Evolutionary conservation across 1,140 invertebrate genomes (phyloP).

Genomic region (Helicoverpa zea): DNA sequence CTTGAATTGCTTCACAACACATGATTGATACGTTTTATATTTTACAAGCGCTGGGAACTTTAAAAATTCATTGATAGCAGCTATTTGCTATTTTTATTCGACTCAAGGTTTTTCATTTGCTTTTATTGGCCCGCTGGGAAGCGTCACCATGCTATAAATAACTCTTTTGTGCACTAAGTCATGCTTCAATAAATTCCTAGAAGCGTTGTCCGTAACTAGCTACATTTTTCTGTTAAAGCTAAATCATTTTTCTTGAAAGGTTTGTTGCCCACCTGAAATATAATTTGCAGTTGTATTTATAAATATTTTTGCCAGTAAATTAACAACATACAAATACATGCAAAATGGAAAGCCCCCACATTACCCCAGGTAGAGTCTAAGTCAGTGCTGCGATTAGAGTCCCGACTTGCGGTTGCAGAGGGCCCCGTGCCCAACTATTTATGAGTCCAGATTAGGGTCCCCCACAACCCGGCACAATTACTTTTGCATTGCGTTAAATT

Average conservation of each 20-base stretch:
- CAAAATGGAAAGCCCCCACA: not conserved
- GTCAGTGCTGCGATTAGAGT: not conserved
- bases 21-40: constrained; percentile 35
- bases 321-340: not conserved
- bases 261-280: too few relatives aligned
- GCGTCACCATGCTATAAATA: too few relatives aligned
- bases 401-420: constrained; percentile 13
- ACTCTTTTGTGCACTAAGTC: too few relatives aligned
- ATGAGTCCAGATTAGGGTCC: constrained; percentile 36
- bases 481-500: constrained; percentile 42
- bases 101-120: not conserved
- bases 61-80: not conserved
- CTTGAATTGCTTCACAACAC: constrained; percentile 21
- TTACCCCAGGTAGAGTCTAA: not conserved
- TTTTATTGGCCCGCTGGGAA: too few relatives aligned
- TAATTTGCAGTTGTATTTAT: too few relatives aligned
- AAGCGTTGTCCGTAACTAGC: too few relatives aligned
- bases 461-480: constrained; percentile 41
- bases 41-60: not conserved
- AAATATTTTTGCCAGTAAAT: not conserved
- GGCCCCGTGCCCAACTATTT: constrained; percentile 20
- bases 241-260: too few relatives aligned
- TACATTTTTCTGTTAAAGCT: too few relatives aligned
- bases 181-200: too few relatives aligned
- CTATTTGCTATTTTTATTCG: not conserved